Evolutionary conservation across 2,113 vertebrate species (phyloP), one percentile per base, ranked within the genome.

Genomic region (Heptranchias perlo): DNA sequence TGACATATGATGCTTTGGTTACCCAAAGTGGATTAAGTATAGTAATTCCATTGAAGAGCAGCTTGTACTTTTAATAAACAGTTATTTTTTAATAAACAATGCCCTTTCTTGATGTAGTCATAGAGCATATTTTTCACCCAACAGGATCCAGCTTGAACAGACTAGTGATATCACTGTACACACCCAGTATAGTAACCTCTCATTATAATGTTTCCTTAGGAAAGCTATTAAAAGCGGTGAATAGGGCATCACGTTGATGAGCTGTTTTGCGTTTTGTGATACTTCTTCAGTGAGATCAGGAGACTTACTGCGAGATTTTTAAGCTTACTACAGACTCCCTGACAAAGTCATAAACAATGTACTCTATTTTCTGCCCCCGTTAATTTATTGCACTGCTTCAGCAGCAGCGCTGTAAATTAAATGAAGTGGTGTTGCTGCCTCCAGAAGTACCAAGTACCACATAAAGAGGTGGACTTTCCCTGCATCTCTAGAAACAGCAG

Each of bases 21-120:
- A 11, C 61, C 23, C 61, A 65, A 65, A 47, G 21, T 94, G 62
- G 39, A 94, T 94, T 94, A 89, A 31, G 86, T 78, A 44, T 35
- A n/a, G 62, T 94, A 94, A 67, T 94, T 94, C 7, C n/a, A 65
- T n/a, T 67, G 61, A 94, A 94, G 28, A 94, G 11, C 64, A 47
- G 58, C 39, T 65, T 67, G 61, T 94, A 64, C 13, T 39, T n/a
- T n/a, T n/a, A n/a, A n/a, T n/a, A n/a, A n/a, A n/a, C n/a, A n/a
- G 58, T 2, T 58, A 8, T 8, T 10, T 58, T 94, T 61, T 64
- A 94, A 64, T 94, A 94, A 94, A 65, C 21, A 31, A 49, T 28
- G 39, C 23, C 31, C 25, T 23, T 47, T 94, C 62, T 67, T 94
- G 93, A 94, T 94, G 14, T 44, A 28, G 39, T 94, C 23, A 94